Evolutionary conservation across 2,797 vertebrate species (phyloP), one percentile per base, ranked within the genome.

Genomic region (Sardinella longiceps): DNA sequence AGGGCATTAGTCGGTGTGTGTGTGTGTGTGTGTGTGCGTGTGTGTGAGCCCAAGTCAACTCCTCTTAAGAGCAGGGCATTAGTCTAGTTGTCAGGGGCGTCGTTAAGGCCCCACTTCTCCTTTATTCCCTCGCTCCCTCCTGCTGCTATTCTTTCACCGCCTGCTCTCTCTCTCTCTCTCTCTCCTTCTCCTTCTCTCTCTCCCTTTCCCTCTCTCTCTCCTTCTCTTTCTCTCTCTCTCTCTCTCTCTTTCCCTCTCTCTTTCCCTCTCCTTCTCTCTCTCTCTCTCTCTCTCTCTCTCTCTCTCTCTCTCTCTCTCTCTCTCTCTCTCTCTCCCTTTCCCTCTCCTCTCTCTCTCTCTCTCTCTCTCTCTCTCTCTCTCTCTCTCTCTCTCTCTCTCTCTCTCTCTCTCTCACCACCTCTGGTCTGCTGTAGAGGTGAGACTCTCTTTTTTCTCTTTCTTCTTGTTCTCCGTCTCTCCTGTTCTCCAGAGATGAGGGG

Each of bases 361-460:
- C n/a, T n/a, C n/a, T n/a, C n/a, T n/a, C n/a, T n/a, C n/a, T n/a
- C n/a, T n/a, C n/a, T n/a, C n/a, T n/a, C n/a, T n/a, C n/a, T n/a
- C n/a, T n/a, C n/a, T n/a, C n/a, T n/a, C n/a, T n/a, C n/a, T n/a
- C n/a, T n/a, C n/a, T n/a, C n/a, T n/a, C n/a, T n/a, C n/a, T n/a
- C n/a, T n/a, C n/a, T n/a, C n/a, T n/a, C n/a, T n/a, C n/a, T n/a
- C n/a, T n/a, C n/a, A n/a, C n/a, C n/a, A n/a, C n/a, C n/a, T n/a
- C n/a, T n/a, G n/a, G n/a, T n/a, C 15, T n/a, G n/a, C n/a, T n/a
- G n/a, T n/a, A n/a, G n/a, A n/a, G n/a, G n/a, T n/a, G n/a, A n/a
- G n/a, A n/a, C n/a, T n/a, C n/a, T n/a, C 33, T 23, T 18, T 20
- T 53, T 39, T 58, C 70, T 84, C 37, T 82, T 90, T 87, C 90